These are phyloP conservation scores for Pungitius pungitius DNA, from an alignment of 2,113 vertebrate species.

Conservation along the genomic window DNA sequence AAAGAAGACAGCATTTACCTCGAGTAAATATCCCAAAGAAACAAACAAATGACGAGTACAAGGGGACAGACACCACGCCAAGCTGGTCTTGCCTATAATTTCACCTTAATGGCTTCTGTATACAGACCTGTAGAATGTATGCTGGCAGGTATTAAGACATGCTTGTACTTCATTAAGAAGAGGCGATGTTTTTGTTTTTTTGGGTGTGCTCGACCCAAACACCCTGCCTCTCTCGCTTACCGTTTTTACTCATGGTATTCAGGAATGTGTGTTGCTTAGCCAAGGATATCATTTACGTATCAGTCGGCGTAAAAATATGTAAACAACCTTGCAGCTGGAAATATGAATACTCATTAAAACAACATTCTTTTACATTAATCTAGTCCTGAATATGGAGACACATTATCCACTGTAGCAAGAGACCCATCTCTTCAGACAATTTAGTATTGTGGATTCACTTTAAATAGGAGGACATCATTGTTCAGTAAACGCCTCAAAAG, in stretches of 20 bases:
- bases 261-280: conserved; percentile 64
- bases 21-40: conserved; percentile 53
- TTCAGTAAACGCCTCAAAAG: conserved; percentile 52
- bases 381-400: conserved; percentile 53
- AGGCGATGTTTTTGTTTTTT: conserved; percentile 29
- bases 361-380: conserved; percentile 52
- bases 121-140: conserved; percentile 55
- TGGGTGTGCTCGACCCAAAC: conserved; percentile 35
- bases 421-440: conserved; percentile 40
- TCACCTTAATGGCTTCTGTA: conserved; percentile 60
- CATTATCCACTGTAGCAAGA: conserved; percentile 27
- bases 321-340: conserved; percentile 72
- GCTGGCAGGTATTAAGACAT: conserved; percentile 56
- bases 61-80: conserved; percentile 51
- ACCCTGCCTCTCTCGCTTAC: background rate
- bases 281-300: conserved; percentile 61
- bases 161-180: conserved; percentile 41
- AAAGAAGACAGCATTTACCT: conserved; percentile 47
- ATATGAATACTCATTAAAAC: conserved; percentile 46
- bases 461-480: conserved; percentile 53
- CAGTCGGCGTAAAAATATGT: conserved; percentile 68
- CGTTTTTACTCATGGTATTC: conserved; percentile 36
- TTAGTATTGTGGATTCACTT: conserved; percentile 32
- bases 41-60: conserved; percentile 47
- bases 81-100: conserved; percentile 29